Base-by-base conservation (phyloP, 2,113 vertebrate genomes). In the Lethenteron camtschaticum region DNA sequence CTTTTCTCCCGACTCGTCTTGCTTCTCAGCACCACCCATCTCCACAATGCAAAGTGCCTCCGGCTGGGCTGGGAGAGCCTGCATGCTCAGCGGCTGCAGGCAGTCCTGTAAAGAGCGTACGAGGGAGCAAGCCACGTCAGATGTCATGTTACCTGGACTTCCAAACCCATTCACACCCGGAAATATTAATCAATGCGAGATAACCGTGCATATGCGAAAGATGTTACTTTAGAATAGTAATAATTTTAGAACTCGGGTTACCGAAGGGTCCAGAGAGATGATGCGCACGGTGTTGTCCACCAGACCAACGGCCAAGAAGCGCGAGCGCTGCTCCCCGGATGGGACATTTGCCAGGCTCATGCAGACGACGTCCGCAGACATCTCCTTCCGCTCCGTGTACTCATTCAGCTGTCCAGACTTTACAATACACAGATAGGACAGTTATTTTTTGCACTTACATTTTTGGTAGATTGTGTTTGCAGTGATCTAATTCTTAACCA, bases 281-380 rank as follows among this genome's bases (percentile, higher is more conserved):
- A 97, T 97, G 71, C 92, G 83, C 73, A 97, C 94, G 0, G 94
- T 99, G 79, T 97, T 99, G 81, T 97, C 92, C 11, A 90, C 89
- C 70, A 97, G 78, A 2, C 94, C 92, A 2, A 97, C 94, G 3
- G 92, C 92, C 55, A 99, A 74, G 77, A 99, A 99, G 0, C 90
- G 82, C 8, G 94, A 97, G 1, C 90, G 87, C 71, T 99, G 94
- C 78, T 99, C 94, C 55, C 94, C 94, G 3, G 89, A 87, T 0
- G 92, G 94, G 2, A 99, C 94, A 0, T 95, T 97, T 72, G 94
- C 94, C 80, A 99, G 75, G 70, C 90, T 97, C 94, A 97, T 97
- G 73, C 94, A 99, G 2, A 99, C 90, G 0, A 99, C 94, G 0
- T 99, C 92, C 0, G 94, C 90, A 0, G 94, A 97, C 90, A 97